Conservation (phyloP, 2,797 vertebrate genomes). For the Leptatherina wallacei region DNA sequence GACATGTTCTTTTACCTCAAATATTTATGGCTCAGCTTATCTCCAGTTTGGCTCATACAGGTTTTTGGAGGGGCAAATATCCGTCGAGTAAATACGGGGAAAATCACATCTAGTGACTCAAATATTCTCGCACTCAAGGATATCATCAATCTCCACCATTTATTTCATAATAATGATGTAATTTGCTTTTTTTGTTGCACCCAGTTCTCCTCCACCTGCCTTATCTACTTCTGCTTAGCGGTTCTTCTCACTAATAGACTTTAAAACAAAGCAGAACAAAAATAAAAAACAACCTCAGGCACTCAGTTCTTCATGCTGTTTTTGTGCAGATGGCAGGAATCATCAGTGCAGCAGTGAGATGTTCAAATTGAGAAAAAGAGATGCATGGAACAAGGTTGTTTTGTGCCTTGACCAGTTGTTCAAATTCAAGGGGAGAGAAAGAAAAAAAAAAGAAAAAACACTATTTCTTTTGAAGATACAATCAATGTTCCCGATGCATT, state of each 20-base stretch:
- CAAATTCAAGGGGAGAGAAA: not conserved
- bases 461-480: conserved; percentile 19
- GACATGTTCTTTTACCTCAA: not conserved
- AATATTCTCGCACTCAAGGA: conserved; percentile 35
- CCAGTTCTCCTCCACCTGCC: conserved; percentile 45
- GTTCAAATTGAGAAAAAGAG: conserved; percentile 17
- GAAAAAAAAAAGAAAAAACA: conserved; percentile 19
- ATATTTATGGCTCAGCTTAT: conserved; percentile 3
- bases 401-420: conserved; percentile 13
- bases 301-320: conserved; percentile 19
- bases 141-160: conserved; percentile 57
- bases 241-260: conserved; percentile 56
- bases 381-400: conserved; percentile 16
- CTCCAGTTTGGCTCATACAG: conserved; percentile 3
- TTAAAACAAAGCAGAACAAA: conserved; percentile 17
- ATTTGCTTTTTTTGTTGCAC: conserved; percentile 54
- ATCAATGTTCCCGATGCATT: conserved; percentile 20
- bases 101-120: conserved; percentile 41
- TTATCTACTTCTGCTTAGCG: conserved; percentile 52
- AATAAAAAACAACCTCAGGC: conserved; percentile 23
- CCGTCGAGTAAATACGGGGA: not conserved
- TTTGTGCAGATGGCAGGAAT: conserved; percentile 30
- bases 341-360: not conserved
- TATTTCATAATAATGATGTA: conserved; percentile 54
- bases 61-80: not conserved